Base-by-base conservation (phyloP, 2,113 vertebrate genomes). In the Melierax canorus region DNA sequence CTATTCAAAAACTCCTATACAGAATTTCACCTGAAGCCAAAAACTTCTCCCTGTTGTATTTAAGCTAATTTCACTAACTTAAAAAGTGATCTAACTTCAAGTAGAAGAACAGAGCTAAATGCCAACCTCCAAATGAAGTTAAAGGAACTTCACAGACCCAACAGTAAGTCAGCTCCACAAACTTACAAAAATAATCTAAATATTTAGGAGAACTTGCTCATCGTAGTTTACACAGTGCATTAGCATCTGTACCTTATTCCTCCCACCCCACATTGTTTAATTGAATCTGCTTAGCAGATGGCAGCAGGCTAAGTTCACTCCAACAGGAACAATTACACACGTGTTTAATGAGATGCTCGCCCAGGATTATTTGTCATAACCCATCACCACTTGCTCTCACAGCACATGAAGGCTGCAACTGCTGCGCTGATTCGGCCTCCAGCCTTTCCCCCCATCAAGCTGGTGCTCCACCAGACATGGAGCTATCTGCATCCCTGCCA, bases 271-370 rank as follows among this genome's bases (percentile, higher is more conserved):
- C 16, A 4, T 17, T 19, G 82, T 75, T 95, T 48, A 91, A 93
- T 12, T 62, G 93, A 85, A 43, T 64, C 94, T 95, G 94, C 32
- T n/a, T 66, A 95, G 94, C 97, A 97, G 93, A 97, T 94, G 97
- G 95, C 92, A 92, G 89, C 86, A 88, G 95, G 86, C 94, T 58
- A 19, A 62, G 38, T 80, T 94, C 63, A 50, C 84, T 86, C 72
- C 86, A 82, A 74, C 15, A 79, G 38, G 69, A 91, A 88, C 90
- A 91, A 93, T 82, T 88, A 62, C 45, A 75, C 38, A 69, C 81
- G n/a, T 69, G 51, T 50, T 97, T 91, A 80, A 96, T 74, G 96
- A 97, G 90, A 83, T 43, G 82, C 80, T 92, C 27, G 39, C 55
- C 78, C 2, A 1, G 84, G 75, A 32, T 66, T 46, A 50, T 39